Evolutionary conservation across 2,888 invertebrate species (phyloP).

Genomic region (Platycheirus albimanus): DNA sequence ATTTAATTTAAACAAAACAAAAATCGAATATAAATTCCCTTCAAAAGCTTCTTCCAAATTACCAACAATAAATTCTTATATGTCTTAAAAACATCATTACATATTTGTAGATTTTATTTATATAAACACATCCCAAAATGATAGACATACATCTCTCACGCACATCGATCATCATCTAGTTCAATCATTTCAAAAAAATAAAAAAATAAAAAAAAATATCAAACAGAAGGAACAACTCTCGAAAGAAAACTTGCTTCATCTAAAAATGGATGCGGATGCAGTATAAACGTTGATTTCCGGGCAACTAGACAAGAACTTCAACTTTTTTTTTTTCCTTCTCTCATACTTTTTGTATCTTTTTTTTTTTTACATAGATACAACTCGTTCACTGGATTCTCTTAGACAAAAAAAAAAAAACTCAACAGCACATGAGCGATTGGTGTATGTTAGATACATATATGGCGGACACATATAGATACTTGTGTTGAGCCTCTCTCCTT

Average conservation of each 20-base stretch:
- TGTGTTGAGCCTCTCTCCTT: conserved; percentile 1
- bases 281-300: conserved; percentile 74
- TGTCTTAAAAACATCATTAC: neutral
- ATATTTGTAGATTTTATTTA: conserved; percentile 4
- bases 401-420: neutral
- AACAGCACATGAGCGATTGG: conserved; percentile 36
- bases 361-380: conserved; percentile 21
- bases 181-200: conserved; percentile 48
- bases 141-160: conserved; percentile 63
- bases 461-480: neutral
- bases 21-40: too few relatives aligned
- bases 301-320: conserved; percentile 73
- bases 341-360: conserved; percentile 5
- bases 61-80: neutral
- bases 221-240: conserved; percentile 57
- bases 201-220: conserved; percentile 21
- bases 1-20: neutral
- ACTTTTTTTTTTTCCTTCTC: conserved; percentile 51
- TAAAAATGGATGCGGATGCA: conserved; percentile 74
- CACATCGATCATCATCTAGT: conserved; percentile 73
- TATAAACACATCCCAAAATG: conserved; percentile 61
- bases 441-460: conserved; percentile 36
- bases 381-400: conserved; percentile 13
- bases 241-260: conserved; percentile 63
- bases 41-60: neutral